These are phyloP conservation scores for Bungarus multicinctus DNA, from an alignment of 2,113 vertebrate species.

Conservation along the genomic window DNA sequence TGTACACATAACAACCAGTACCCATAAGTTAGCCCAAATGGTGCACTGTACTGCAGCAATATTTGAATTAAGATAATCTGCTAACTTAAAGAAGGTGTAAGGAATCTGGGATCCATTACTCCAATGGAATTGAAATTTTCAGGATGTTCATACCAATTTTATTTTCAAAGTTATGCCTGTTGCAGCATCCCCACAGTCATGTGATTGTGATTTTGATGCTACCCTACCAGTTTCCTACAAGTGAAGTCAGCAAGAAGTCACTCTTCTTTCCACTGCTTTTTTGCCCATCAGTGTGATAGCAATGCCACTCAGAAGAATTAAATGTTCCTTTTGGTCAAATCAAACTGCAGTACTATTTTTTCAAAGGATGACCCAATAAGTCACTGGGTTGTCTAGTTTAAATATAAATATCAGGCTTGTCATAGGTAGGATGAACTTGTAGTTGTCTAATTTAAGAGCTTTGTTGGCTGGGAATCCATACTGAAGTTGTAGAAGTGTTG, in stretches of 20 bases:
- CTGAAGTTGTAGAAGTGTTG: not conserved
- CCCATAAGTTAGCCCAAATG: too few relatives aligned
- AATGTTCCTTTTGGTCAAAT: not conserved
- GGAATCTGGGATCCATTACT: too few relatives aligned
- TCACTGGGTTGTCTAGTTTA: not conserved
- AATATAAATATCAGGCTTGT: not conserved
- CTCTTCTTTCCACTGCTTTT: not conserved
- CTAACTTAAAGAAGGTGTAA: too few relatives aligned
- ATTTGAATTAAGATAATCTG: too few relatives aligned
- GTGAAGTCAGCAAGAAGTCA: not conserved
- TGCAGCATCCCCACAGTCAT: too few relatives aligned
- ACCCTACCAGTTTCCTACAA: too few relatives aligned
- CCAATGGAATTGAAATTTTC: too few relatives aligned
- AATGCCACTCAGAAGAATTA: not conserved
- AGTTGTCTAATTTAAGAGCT: not conserved
- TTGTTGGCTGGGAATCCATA: not conserved
- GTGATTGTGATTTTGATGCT: too few relatives aligned
- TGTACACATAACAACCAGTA: not conserved
- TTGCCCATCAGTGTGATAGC: not conserved
- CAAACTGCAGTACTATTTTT: not conserved
- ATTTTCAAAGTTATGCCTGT: too few relatives aligned
- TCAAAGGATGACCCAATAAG: not conserved
- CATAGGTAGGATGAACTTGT: not conserved
- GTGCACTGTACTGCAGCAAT: too few relatives aligned
- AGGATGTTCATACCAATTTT: too few relatives aligned